Evolutionary conservation across 2,797 vertebrate genomes (phyloP), one percentile per base, ranked within the genome.

Genomic region (Arremon aurantiirostris): DNA sequence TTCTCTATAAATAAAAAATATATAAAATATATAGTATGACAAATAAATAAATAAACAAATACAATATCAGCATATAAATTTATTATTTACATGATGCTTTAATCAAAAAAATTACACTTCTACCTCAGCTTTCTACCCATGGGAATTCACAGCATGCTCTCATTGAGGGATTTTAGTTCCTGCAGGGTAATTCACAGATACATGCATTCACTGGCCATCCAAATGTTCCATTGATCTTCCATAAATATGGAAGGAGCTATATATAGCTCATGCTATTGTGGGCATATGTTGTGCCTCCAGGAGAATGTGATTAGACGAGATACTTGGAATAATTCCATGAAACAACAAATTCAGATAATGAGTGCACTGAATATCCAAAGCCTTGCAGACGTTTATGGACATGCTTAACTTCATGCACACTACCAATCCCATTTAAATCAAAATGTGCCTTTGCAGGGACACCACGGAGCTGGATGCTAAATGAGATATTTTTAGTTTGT

Each of bases 331-430:
- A 72, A 94, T 91, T 93, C 91, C 91, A 91, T 39, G 72, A 93
- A 94, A 66, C 11, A 90, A 94, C 93, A 95, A 94, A 93, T 86
- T 94, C 89, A 94, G 91, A 82, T 93, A 91, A 96, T 84, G 90
- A 96, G 70, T 76, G 55, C 55, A 72, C 39, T 82, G 77, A 84
- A 61, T 82, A 95, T 90, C 66, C 59, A 49, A 88, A 94, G 82
- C 90, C 94, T 95, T 60, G 41, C 73, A 95, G 86, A 95, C 70
- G 50, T 90, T 88, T 90, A 88, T 69, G 70, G 86, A 89, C 77
- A 95, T 50, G 70, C 77, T 89, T 90, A 89, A 84, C 63, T 91
- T 88, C 30, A 63, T 66, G 70, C 80, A 82, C 47, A 73, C 19
- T 1, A 1, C 73, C 94, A 93, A 95, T 84, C 52, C 61, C 70